A percentile compares a stretch with the other conserved stretches of the same genome.
These are phyloP conservation scores for Leucophenga montana DNA, from an alignment of 2,888 invertebrate genomes.

Conservation along the genomic window DNA sequence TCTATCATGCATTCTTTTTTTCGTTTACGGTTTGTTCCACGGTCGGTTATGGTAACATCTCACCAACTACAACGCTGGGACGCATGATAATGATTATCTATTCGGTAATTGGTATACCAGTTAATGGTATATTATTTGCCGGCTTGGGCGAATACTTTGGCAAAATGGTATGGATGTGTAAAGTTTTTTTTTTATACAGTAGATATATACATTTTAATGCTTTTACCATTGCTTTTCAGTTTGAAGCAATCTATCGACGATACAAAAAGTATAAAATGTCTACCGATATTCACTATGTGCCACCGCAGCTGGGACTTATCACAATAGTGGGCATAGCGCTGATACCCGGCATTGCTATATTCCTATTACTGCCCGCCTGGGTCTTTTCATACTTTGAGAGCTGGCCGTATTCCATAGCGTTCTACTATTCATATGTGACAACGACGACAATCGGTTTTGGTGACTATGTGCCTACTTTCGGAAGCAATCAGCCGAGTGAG, in stretches of 20 bases:
- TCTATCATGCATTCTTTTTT: slow-evolving; percentile 93
- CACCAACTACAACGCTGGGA: slow-evolving; percentile 86
- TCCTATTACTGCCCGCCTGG: slow-evolving; percentile 89
- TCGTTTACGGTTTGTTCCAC: slow-evolving; percentile 93
- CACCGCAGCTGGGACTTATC: slow-evolving; percentile 81
- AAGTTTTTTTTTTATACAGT: slow-evolving; percentile 7
- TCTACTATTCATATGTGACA: slow-evolving; percentile 91
- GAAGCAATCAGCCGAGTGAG: slow-evolving; percentile 69
- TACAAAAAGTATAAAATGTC: slow-evolving; percentile 82
- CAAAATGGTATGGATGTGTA: slow-evolving; percentile 77
- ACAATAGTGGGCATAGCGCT: slow-evolving; percentile 87
- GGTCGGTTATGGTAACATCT: slow-evolving; percentile 92
- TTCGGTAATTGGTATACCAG: slow-evolving; percentile 82
- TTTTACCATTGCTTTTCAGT: slow-evolving; percentile 74
- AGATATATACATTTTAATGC: neutral
- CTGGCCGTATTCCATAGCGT: slow-evolving; percentile 88
- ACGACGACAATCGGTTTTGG: slow-evolving; percentile 93
- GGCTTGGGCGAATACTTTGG: slow-evolving; percentile 90
- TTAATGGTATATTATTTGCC: slow-evolving; percentile 79
- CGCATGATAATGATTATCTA: slow-evolving; percentile 91
- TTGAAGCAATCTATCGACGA: slow-evolving; percentile 84
- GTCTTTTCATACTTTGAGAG: slow-evolving; percentile 88
- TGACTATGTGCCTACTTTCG: slow-evolving; percentile 86
- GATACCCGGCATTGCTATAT: slow-evolving; percentile 91
- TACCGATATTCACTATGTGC: slow-evolving; percentile 78